Base-by-base conservation (phyloP, 2,113 vertebrate genomes). In the Pampusana beccarii region DNA sequence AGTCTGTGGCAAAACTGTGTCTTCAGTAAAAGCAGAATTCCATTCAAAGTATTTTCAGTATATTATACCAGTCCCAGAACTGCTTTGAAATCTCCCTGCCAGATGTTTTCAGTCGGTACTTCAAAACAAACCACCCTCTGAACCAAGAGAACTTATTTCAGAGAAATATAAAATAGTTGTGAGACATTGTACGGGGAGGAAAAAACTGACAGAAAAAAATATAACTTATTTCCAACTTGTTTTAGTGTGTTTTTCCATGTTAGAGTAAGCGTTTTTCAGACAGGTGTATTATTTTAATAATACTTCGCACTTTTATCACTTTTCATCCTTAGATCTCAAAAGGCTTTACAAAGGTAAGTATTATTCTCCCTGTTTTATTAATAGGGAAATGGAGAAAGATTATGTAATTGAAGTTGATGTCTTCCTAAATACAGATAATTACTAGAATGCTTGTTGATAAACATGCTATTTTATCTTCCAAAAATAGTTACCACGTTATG, bases 291-390 rank as follows among this genome's bases (percentile, higher is more conserved):
- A 71, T 71, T 92, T 62, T 73, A 94, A 73, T 95, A 93, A 87
- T 96, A 33, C 73, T 91, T 85, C 3, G 1, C 57, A 66, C 83
- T 95, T 94, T 21, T 92, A 88, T 78, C 29, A 48, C 92, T 95
- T 95, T 83, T 88, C 36, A 92, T 95, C 53, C 90, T 86, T 96
- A 96, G 90, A 97, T 86, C 50, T 94, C 92, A 96, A 94, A 96
- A 93, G 70, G 80, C 80, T 95, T 95, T 96, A 89, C 88, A 40
- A 80, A 75, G 66, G 88, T 96, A 90, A 96, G 95, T 90, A 87
- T 70, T 90, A 42, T 48, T 90, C n/a, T 93, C 84, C 92, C 89
- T 71, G 50, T 94, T 92, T 88, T 80, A 75, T 38, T 89, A 20
- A 44, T 84, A 80, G 72, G 80, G 71, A 90, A 77, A 34, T n/a